Conservation (phyloP, 2,113 vertebrate species). For the Cinclus cinclus region DNA sequence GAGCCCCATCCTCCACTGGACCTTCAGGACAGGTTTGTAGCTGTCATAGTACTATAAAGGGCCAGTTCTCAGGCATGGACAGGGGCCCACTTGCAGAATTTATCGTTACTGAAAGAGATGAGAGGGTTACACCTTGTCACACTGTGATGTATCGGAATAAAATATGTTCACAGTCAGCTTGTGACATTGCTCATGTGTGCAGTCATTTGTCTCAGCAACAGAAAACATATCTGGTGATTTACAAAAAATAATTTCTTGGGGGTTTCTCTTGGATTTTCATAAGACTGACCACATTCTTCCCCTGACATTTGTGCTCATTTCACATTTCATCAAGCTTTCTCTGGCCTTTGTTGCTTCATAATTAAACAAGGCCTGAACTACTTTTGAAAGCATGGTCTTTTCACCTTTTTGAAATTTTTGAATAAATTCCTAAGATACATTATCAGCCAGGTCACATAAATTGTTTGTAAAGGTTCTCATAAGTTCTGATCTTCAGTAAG, state of each 20-base stretch:
- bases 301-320: not conserved
- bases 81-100: not conserved
- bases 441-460: not conserved
- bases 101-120: not conserved
- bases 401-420: not conserved
- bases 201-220: not conserved
- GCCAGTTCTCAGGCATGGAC: not conserved
- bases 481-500: not conserved
- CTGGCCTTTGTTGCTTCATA: not conserved
- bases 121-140: not conserved
- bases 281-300: not conserved
- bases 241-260: not conserved
- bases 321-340: not conserved
- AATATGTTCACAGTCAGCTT: not conserved
- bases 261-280: not conserved
- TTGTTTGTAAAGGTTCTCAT: not conserved
- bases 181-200: not conserved
- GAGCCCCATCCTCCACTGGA: not conserved
- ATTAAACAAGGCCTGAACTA: not conserved
- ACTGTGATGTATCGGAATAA: not conserved
- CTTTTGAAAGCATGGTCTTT: not conserved
- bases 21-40: not conserved
- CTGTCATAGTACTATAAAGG: not conserved
- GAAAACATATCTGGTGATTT: not conserved
- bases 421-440: not conserved